Evolutionary conservation across 2,888 invertebrate species (phyloP), one percentile per base, ranked within the genome.

Genomic region (Artemia sp.): DNA sequence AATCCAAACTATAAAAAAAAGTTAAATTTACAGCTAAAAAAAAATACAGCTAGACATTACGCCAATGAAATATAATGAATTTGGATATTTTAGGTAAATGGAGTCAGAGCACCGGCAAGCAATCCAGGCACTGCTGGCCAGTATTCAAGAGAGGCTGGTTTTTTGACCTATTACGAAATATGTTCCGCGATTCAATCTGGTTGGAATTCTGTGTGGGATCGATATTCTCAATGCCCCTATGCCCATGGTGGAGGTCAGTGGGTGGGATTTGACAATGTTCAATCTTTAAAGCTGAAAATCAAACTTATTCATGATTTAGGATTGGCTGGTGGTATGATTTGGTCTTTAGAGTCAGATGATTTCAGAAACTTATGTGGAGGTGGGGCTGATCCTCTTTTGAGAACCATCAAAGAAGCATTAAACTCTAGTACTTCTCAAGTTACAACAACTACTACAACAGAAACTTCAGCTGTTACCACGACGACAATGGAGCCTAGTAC

Each of bases 331-430:
- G 80, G 83, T 0, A 89, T 90, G 89, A 75, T 87, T 0, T 90
- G 90, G 90, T 86, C 87, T 67, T 80, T 90, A 11, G 90, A 90
- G 76, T 86, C 86, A 8, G 90, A 90, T 74, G 90, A 90, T 75
- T 87, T 87, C 74, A 79, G 76, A 12, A 87, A 85, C 0, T 73
- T 76, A 0, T 88, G 88, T 74, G 83, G 84, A 0, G 75, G 74
- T 9, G 80, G 80, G 52, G 79, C 79, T 67, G 86, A 82, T 76
- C 85, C 86, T 0, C 77, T 90, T 8, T 74, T 89, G 14, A 82
- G 76, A 51, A 78, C 82, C 10, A 82, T 89, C 67, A 85, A 85
- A 73, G 70, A 73, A 0, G 74, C 75, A 50, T 72, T 79, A 51
- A 76, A 72, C 50, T 70, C 73, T 58, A 70, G 52, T 11, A 58